Evolutionary conservation across 2,113 vertebrate species (phyloP), one percentile per base, ranked within the genome.

Genomic region (Psittacara wagleri): DNA sequence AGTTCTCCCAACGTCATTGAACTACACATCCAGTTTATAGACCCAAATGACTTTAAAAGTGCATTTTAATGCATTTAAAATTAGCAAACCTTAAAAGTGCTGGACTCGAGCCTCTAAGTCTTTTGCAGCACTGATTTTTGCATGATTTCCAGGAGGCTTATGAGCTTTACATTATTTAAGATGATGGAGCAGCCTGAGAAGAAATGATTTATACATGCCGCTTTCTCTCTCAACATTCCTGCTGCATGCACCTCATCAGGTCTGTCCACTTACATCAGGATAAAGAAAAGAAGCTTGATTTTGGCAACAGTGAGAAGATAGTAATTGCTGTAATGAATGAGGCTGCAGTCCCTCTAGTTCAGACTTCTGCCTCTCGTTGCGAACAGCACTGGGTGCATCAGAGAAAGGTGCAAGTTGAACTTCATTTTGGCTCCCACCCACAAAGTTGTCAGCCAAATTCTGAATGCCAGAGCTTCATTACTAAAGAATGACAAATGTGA

Each of bases 401-500:
- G 27, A 88, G 61, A 82, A 94, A 93, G 91, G 95, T 96, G 88
- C 86, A 89, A 93, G 83, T 27, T 93, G 69, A 92, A 87, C 83
- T 91, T 57, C 11, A 37, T 91, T 90, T 44, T 97, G 95, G 86
- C 95, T 93, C 83, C 4, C 19, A 37, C 77, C 94, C 95, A 95
- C 67, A 4, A 93, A 96, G 77, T 43, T 96, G 95, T 96, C 96
- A 96, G 88, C 76, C 93, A 78, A 82, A 88, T 88, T 83, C 59
- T 39, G 62, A 79, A 83, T 54, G 96, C 94, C 92, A 95, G 86
- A 87, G 86, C 86, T 89, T 88, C 86, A 61, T 91, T 78, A 83
- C 94, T 54, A 72, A 84, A 77, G 88, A 93, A 95, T 97, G 95
- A 96, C 90, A 95, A 96, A 96, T 92, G 93, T 93, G 92, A 96